A percentile compares a stretch with the other conserved stretches of the same genome.
phyloP scores from a whole-genome alignment of 2,113 vertebrate genomes.

The Myocastor coypus region DNA sequence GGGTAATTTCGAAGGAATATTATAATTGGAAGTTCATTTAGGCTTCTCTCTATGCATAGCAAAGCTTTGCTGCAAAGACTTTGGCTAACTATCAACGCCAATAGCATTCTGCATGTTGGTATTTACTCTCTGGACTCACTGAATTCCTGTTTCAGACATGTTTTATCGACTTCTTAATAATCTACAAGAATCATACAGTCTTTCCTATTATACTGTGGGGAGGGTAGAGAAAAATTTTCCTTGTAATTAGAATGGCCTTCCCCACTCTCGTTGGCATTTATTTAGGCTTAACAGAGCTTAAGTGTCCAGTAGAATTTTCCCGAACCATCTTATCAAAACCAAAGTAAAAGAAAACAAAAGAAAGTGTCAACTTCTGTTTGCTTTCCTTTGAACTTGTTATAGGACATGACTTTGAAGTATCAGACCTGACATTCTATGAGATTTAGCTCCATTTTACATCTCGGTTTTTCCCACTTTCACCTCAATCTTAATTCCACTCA shows the following conservation, averaged over 20 bases:
- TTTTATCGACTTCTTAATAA: slow-evolving; percentile 22
- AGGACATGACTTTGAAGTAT: slow-evolving; percentile 15
- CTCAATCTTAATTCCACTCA: slow-evolving; percentile 5
- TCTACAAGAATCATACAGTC: not conserved
- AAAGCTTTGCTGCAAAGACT: slow-evolving; percentile 38
- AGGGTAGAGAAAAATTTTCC: not conserved
- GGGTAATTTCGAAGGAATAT: slow-evolving; percentile 36
- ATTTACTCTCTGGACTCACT: slow-evolving; percentile 3
- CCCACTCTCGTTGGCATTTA: not conserved
- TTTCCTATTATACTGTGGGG: not conserved
- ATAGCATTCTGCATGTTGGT: not conserved
- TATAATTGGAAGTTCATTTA: not conserved
- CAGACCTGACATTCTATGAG: not conserved
- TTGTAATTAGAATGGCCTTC: not conserved
- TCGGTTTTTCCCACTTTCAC: not conserved
- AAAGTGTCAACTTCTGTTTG: not conserved
- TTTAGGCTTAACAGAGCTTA: slow-evolving; percentile 50
- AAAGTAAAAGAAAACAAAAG: slow-evolving; percentile 33
- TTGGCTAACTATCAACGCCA: slow-evolving; percentile 4
- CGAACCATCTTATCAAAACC: slow-evolving; percentile 34
- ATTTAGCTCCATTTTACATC: slow-evolving; percentile 22
- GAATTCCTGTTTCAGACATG: slow-evolving; percentile 8
- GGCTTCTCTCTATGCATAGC: not conserved
- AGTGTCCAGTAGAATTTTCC: not conserved
- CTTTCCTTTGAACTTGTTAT: slow-evolving; percentile 36